Evolutionary conservation across 2,888 invertebrate genomes (phyloP), one percentile per base, ranked within the genome.

Genomic region (Euclidia mi): DNA sequence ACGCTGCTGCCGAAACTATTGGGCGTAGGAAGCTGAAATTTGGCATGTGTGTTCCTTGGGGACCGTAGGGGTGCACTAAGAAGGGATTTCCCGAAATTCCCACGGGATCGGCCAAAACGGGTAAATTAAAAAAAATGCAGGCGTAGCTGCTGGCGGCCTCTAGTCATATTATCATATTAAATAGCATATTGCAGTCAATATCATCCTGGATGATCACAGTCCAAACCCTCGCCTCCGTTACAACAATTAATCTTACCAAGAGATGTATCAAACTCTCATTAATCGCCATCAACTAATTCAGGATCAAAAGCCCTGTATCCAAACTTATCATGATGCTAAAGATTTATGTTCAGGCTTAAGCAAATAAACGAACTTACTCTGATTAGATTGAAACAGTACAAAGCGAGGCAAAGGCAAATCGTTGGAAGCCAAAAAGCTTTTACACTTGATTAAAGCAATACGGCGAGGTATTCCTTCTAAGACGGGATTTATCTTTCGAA

Each of bases 301-400:
- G 44, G 32, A 32, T 45, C 51, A 45, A 51, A 51, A 40, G 44
- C 51, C 32, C 40, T 45, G 12, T 25, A 18, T 14, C 20, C 10
- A 14, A 45, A 41, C 52, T 46, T 45, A 52, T 52, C 52, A n/a
- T 12, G 51, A 34, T 51, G 32, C 47, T 35, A 10, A 44, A 38
- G 45, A 46, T 49, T 52, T 31, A 48, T 49, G 28, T 37, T 28
- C 14, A 15, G 35, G 28, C 47, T 57, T 38, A 45, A 52, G 45
- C 32, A 49, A 57, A 47, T 52, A 32, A 48, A 47, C 18, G 29
- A 40, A 34, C 31, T 20, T 34, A 7, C n/a, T 29, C 37, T 32
- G 40, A 71, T 62, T 65, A 41, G 34, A 67, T 71, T 55, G 42
- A 55, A 61, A n/a, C 32, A 12, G 28, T 58, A 15, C 29, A 50